Percentiles rank a stretch among this genome's conserved stretches.
phyloP scores from a whole-genome alignment of 1,140 invertebrate genomes.

The Agrilus planipennis region DNA sequence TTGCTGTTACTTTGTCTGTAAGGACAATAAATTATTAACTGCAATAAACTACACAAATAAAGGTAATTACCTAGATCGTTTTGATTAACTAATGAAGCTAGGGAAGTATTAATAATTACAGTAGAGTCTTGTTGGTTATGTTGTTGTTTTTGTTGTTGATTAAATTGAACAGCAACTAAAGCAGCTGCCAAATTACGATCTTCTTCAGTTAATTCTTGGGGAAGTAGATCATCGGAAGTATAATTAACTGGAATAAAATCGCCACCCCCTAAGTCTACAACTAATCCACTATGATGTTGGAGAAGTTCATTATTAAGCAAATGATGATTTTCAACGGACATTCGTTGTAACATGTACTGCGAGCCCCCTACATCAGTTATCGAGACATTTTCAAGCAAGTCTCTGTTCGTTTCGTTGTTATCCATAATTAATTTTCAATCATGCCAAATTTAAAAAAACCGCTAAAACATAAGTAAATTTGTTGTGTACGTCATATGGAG shows the following conservation, averaged over 20 bases:
- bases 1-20: slow-evolving; percentile 22
- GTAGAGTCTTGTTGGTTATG: slow-evolving; percentile 26
- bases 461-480: slow-evolving; percentile 17
- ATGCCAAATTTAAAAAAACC: slow-evolving; percentile 15
- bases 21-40: slow-evolving; percentile 26
- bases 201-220: slow-evolving; percentile 37
- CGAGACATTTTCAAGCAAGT: slow-evolving; percentile 29
- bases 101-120: slow-evolving; percentile 12
- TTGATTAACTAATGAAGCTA: slow-evolving; percentile 17
- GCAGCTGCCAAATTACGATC: slow-evolving; percentile 39
- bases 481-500: slow-evolving; percentile 20
- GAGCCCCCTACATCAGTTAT: slow-evolving; percentile 21
- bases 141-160: slow-evolving; percentile 38
- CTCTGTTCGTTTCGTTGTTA: slow-evolving; percentile 12
- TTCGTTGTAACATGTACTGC: slow-evolving; percentile 30
- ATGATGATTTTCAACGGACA: slow-evolving; percentile 26
- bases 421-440: slow-evolving; percentile 15
- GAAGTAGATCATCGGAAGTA: slow-evolving; percentile 28
- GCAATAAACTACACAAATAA: slow-evolving; percentile 9
- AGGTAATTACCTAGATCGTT: slow-evolving; percentile 4
- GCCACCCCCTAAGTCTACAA: slow-evolving; percentile 28
- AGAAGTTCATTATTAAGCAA: slow-evolving; percentile 28
- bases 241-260: slow-evolving; percentile 34
- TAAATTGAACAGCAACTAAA: slow-evolving; percentile 40
- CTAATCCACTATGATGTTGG: slow-evolving; percentile 29